Base-by-base conservation (phyloP, 1,140 invertebrate species). In the Asobara japonica region DNA sequence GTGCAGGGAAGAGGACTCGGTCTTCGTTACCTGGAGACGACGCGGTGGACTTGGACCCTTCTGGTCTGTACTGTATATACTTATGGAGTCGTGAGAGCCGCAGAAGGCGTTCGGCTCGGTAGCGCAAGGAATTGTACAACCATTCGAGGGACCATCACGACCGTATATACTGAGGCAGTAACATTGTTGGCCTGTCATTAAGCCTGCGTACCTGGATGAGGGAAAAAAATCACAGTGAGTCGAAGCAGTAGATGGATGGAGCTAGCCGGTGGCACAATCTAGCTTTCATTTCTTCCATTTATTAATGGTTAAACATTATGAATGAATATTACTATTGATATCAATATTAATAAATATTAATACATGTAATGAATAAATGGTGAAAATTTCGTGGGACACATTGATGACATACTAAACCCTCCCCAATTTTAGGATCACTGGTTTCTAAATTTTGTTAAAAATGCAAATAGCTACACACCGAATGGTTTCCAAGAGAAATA, bases 21-120 rank as follows among this genome's bases (percentile, higher is more conserved):
- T 80, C 5, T 74, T 65, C 5, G 51, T 69, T 22, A 84, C 71
- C 33, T 73, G 31, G 18, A 81, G 64, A 33, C 68, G 45, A 65
- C 81, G 78, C 22, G 83, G 84, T 69, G 82, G 82, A 79, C 84
- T 85, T 16, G 85, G 80, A 72, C 82, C 87, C 83, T 84, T 86
- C 71, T 88, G 84, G n/a, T 84, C 86, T 65, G 88, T 90, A 10
- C 78, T 77, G 66, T 89, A 89, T 65, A 89, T 76, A 77, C 84
- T 89, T 71, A 83, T 84, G 29, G 88, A 81, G 48, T 82, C 79
- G 0, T 79, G 65, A 0, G 85, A 86, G 11, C 89, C 89, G 75
- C 89, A 90, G 60, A 82, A 77, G 60, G 78, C 72, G 11, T 66
- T 73, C 30, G 72, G 7, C 77, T 86, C 81, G 18, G 68, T 65